A percentile compares a stretch with the other conserved stretches of the same genome.
Conservation (phyloP, 2,113 vertebrate genomes). For the Bostrychus sinensis region DNA sequence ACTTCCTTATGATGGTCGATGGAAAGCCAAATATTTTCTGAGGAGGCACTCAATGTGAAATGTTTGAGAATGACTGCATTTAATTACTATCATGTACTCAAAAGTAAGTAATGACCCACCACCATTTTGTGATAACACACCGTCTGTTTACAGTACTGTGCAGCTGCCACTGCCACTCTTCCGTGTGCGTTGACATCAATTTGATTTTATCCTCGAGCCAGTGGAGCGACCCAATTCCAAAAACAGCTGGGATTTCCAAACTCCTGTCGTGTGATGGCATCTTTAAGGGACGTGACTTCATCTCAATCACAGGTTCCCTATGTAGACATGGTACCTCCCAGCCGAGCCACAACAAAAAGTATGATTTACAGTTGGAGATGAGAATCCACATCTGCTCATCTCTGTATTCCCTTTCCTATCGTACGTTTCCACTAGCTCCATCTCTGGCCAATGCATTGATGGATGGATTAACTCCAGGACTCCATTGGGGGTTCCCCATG, state of each 20-base stretch:
- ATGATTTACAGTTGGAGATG: neutral
- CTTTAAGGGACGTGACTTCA: neutral
- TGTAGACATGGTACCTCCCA: neutral
- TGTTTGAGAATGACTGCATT: too few species aligned
- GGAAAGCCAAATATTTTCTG: too few species aligned
- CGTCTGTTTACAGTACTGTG: too few species aligned
- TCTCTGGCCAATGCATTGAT: conserved; percentile 15
- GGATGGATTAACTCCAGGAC: conserved; percentile 38
- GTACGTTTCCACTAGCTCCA: neutral
- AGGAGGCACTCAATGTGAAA: too few species aligned
- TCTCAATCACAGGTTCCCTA: neutral
- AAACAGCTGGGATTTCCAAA: neutral
- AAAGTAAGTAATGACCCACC: too few species aligned
- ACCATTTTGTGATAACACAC: too few species aligned
- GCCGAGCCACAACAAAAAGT: neutral
- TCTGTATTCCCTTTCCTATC: neutral
- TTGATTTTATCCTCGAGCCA: neutral
- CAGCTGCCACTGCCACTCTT: neutral
- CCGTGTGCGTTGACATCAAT: neutral
- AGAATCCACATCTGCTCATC: conserved; percentile 1
- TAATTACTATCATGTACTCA: too few species aligned
- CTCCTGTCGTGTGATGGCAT: neutral
- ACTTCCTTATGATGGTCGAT: too few species aligned
- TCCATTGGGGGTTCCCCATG: conserved; percentile 12
- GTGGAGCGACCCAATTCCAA: neutral